Evolutionary conservation across 2,888 invertebrate species (phyloP), one percentile per base, ranked within the genome.

Genomic region (Rotaria magnacalcarata): DNA sequence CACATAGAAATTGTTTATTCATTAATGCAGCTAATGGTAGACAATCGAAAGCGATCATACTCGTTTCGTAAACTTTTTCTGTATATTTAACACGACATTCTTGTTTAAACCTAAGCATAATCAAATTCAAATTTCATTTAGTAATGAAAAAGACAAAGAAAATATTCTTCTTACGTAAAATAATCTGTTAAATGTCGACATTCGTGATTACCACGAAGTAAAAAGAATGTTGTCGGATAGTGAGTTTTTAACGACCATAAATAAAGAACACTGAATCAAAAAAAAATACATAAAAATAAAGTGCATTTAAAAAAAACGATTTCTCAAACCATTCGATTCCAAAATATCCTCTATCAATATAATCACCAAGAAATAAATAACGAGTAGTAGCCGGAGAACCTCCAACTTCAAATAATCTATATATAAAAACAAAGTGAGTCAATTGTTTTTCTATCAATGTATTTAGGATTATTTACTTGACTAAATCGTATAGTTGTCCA

Each of bases 51-150:
- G 84, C 84, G 21, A 10, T 34, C 84, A 84, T 84, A 84, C 54
- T 10, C 24, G 97, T 96, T 93, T 99, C 98, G 93, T 99, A 99
- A 90, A 99, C 96, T 92, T 95, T 94, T 93, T 99, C 98, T 90
- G 97, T 97, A 94, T 99, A 99, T 47, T 80, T 80, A n/a, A 80
- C 80, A 11, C 47, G n/a, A 80, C 80, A 80, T 80, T 80, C 80
- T 80, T 80, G 80, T 80, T 80, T 80, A 47, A 84, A 84, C 27
- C 80, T 54, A 84, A 54, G 54, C 5, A 27, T 10, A 84, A 54
- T 2, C 14, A n/a, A 50, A 84, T 41, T 14, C 19, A 16, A 41
- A 47, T 7, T 10, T 11, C 7, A 47, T 47, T 11, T 7, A 52
- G 14, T 1, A 14, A 3, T 0, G 56, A 47, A 34, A 43, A 85